Evolutionary conservation across 2,888 invertebrate species (phyloP).

Genomic region (Mythimna loreyi): DNA sequence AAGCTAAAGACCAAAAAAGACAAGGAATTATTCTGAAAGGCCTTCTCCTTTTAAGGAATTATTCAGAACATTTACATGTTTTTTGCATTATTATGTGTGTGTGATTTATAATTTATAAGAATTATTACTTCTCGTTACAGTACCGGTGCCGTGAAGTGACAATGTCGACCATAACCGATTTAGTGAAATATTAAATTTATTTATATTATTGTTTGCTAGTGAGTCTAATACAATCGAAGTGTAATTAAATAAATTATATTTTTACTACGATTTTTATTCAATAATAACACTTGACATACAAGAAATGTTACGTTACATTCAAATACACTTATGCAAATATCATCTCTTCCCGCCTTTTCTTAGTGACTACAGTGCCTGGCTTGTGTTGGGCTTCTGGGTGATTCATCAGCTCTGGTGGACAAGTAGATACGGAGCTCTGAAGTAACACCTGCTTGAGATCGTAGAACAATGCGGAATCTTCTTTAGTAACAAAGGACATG

Average conservation of each 20-base stretch:
- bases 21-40: too few relatives aligned
- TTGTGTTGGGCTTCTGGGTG: constrained; percentile 99
- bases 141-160: constrained; percentile 58
- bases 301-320: constrained; percentile 52
- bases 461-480: constrained; percentile 98
- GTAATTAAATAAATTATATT: constrained; percentile 71
- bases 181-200: constrained; percentile 61
- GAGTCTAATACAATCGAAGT: constrained; percentile 58
- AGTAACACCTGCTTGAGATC: constrained; percentile 98
- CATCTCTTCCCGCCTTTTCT: constrained; percentile 98
- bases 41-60: too few relatives aligned
- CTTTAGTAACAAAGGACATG: constrained; percentile 99
- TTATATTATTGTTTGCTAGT: constrained; percentile 65
- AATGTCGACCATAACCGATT: constrained; percentile 43
- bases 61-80: too few relatives aligned
- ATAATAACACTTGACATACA: constrained; percentile 29
- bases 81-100: too few relatives aligned
- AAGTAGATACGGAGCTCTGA: constrained; percentile 97
- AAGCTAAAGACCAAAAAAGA: too few relatives aligned
- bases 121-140: constrained; percentile 64
- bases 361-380: constrained; percentile 98
- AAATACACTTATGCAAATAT: constrained; percentile 94
- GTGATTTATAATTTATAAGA: constrained; percentile 1
- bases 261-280: constrained; percentile 61
- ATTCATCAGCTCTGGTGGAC: constrained; percentile 99